A percentile compares a stretch with the other conserved stretches of the same genome.
Conservation (phyloP, 2,113 vertebrate species). For the Clinocottus analis region DNA sequence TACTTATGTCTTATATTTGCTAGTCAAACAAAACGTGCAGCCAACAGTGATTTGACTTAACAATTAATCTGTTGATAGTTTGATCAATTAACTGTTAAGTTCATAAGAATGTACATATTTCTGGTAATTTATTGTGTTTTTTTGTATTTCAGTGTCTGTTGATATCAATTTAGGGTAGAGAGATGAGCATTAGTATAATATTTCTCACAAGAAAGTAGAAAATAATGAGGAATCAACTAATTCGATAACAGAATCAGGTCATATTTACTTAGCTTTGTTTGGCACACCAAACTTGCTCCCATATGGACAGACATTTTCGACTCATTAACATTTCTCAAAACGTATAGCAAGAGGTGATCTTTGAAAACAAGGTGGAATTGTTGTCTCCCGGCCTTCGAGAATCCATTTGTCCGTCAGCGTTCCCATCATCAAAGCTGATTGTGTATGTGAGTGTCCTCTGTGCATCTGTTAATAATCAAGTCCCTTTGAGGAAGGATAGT, state of each 20-base stretch:
- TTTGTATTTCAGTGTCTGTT: not conserved
- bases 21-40: not conserved
- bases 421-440: not conserved
- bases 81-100: not conserved
- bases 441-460: not conserved
- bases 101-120: not conserved
- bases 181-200: not conserved
- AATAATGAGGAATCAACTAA: not conserved
- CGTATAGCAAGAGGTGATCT: not conserved
- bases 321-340: not conserved
- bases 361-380: not conserved
- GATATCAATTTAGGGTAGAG: not conserved
- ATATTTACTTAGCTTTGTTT: not conserved
- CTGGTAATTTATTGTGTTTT: not conserved
- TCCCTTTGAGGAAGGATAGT: not conserved
- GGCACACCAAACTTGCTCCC: no score
- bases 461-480: not conserved
- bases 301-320: not conserved
- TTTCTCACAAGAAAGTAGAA: no score
- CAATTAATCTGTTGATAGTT: not conserved
- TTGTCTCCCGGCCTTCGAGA: not conserved
- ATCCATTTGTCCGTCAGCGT: not conserved
- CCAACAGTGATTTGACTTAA: not conserved
- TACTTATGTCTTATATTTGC: not conserved
- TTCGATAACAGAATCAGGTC: not conserved